These are phyloP conservation scores for Origma solitaria DNA, from an alignment of 2,113 vertebrate genomes.

Conservation along the genomic window DNA sequence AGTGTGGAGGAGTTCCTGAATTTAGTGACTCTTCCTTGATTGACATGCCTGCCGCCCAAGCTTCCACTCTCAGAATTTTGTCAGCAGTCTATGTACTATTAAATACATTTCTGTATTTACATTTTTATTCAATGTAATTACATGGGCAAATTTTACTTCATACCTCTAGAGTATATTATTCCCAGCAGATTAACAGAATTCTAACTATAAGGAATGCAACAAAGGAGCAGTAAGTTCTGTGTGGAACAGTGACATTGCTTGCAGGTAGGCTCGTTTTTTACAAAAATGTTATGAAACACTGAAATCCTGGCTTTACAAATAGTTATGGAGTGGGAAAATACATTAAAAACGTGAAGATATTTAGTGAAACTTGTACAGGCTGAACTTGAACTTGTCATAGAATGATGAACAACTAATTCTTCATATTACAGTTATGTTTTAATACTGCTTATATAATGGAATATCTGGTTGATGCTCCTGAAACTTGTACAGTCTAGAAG, in stretches of 20 bases:
- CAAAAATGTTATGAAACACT: background rate
- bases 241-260: background rate
- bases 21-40: background rate
- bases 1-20: background rate
- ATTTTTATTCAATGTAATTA: background rate
- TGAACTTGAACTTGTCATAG: background rate
- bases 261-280: background rate
- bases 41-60: background rate
- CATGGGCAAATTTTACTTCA: background rate
- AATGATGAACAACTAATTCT: background rate
- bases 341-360: background rate
- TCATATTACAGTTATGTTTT: background rate
- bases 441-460: background rate
- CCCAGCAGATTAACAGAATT: background rate
- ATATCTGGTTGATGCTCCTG: background rate
- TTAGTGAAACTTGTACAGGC: background rate
- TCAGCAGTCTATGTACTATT: fast-evolving
- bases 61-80: background rate
- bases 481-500: background rate
- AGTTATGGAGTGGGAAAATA: background rate
- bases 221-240: background rate
- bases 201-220: background rate
- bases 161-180: background rate
- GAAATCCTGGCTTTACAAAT: background rate
- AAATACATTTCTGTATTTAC: background rate